Conservation (phyloP, 2,888 invertebrate genomes). For the Heliothis peltigera region DNA sequence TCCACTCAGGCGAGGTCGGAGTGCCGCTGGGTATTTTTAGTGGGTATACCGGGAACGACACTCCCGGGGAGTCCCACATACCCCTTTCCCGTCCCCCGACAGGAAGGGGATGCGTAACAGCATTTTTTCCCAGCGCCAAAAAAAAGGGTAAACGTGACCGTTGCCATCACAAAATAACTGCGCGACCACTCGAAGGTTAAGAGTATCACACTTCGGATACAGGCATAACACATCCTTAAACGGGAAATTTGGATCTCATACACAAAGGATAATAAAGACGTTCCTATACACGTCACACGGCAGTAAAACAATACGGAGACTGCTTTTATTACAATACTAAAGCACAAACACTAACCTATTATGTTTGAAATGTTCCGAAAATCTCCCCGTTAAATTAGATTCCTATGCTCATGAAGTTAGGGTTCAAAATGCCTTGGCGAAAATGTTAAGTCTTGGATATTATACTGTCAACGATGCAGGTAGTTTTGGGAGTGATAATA, state of each 20-base stretch:
- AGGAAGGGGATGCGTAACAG: too few relatives aligned
- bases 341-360: constrained; percentile 39
- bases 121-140: too few relatives aligned
- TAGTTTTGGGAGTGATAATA: constrained; percentile 44
- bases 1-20: too few relatives aligned
- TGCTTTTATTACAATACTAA: constrained; percentile 54
- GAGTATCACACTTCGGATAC: background rate
- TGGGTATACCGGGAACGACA: too few relatives aligned
- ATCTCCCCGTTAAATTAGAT: constrained; percentile 5
- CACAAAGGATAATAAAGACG: constrained; percentile 38
- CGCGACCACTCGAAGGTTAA: too few relatives aligned
- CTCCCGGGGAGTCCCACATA: too few relatives aligned
- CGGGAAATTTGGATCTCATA: constrained; percentile 25
- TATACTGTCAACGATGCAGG: constrained; percentile 48
- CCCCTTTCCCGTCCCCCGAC: too few relatives aligned
- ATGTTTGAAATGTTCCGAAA: constrained; percentile 9
- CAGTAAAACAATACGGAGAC: constrained; percentile 45
- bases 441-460: constrained; percentile 23
- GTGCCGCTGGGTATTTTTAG: too few relatives aligned
- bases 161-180: too few relatives aligned
- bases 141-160: too few relatives aligned
- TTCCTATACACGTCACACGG: constrained; percentile 34
- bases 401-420: background rate
- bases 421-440: constrained; percentile 14
- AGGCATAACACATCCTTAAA: constrained; percentile 2